A percentile compares a stretch with the other conserved stretches of the same genome.
Evolutionary conservation across 2,113 vertebrate species (phyloP).

Genomic region (Sinocyclocheilus rhinocerous): DNA sequence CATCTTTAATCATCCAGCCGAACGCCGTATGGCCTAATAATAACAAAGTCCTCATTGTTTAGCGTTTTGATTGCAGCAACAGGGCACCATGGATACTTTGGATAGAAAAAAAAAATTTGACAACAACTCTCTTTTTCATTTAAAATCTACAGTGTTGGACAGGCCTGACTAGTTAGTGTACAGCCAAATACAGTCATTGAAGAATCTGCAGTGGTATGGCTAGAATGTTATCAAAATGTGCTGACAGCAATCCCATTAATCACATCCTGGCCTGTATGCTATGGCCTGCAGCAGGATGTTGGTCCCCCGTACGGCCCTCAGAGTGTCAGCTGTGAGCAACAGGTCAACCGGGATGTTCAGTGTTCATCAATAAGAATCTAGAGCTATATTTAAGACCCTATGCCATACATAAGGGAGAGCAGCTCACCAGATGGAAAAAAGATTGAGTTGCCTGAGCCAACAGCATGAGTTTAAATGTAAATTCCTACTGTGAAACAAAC

Average conservation of each 20-base stretch:
- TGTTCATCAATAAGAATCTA: not conserved
- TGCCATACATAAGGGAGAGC: not conserved
- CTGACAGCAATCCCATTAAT: not conserved
- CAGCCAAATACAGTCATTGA: not conserved
- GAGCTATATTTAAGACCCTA: not conserved
- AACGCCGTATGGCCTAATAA: constrained; percentile 66
- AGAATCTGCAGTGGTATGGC: not conserved
- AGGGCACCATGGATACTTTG: constrained; percentile 25
- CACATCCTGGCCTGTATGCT: not conserved
- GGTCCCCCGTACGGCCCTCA: not conserved
- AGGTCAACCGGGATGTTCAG: not conserved
- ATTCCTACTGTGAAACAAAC: not conserved
- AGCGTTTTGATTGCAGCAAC: constrained; percentile 59
- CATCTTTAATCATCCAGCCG: constrained; percentile 62
- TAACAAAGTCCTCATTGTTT: constrained; percentile 74
- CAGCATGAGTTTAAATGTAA: not conserved
- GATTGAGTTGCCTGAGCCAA: not conserved
- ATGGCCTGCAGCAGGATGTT: not conserved
- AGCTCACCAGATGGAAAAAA: not conserved
- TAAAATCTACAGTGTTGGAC: constrained; percentile 44
- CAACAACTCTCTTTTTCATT: constrained; percentile 55
- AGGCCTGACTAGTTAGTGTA: not conserved
- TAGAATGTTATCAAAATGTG: not conserved
- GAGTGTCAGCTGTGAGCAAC: not conserved
- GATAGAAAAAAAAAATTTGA: not conserved